Percentiles rank a stretch among this genome's conserved stretches.
Evolutionary conservation across 2,888 invertebrate species (phyloP).

Genomic region (Sesia apiformis): DNA sequence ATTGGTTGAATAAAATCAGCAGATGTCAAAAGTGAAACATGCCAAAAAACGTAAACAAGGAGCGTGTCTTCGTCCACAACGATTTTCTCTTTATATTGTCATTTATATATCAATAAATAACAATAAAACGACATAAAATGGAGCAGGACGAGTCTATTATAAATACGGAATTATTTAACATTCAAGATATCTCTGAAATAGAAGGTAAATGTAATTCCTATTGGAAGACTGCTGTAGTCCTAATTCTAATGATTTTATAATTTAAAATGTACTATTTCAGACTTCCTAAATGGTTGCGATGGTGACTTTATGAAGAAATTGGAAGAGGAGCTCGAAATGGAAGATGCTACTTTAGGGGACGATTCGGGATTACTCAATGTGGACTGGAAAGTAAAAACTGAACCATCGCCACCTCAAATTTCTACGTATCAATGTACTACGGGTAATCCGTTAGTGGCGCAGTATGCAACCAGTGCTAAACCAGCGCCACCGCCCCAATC

Average conservation of each 20-base stretch:
- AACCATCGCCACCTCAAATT: slow-evolving; percentile 36
- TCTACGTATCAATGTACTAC: slow-evolving; percentile 40
- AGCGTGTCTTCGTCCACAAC: slow-evolving; percentile 2
- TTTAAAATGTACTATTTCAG: slow-evolving; percentile 45
- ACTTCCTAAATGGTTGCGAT: slow-evolving; percentile 79
- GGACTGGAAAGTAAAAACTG: slow-evolving; percentile 38
- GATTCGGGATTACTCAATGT: slow-evolving; percentile 40
- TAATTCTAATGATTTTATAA: slow-evolving; percentile 1
- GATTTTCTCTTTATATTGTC: neutral
- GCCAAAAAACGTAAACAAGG: slow-evolving; percentile 53
- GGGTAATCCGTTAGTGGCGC: slow-evolving; percentile 58
- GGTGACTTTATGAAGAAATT: slow-evolving; percentile 75
- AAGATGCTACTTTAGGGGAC: slow-evolving; percentile 51
- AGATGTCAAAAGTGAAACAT: slow-evolving; percentile 42
- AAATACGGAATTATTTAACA: slow-evolving; percentile 72
- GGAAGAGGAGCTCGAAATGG: slow-evolving; percentile 59
- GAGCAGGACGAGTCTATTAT: slow-evolving; percentile 53
- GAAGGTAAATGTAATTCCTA: slow-evolving; percentile 70
- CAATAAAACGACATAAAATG: slow-evolving; percentile 23
- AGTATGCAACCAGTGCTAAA: slow-evolving; percentile 34
- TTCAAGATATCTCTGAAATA: slow-evolving; percentile 79
- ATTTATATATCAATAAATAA: slow-evolving; percentile 6
- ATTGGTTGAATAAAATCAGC: slow-evolving; percentile 68
- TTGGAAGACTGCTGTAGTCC: neutral
- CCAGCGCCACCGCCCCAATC: slow-evolving; percentile 19